These are phyloP conservation scores for Teleogryllus occipitalis DNA, from an alignment of 1,140 invertebrate genomes.

Conservation along the genomic window DNA sequence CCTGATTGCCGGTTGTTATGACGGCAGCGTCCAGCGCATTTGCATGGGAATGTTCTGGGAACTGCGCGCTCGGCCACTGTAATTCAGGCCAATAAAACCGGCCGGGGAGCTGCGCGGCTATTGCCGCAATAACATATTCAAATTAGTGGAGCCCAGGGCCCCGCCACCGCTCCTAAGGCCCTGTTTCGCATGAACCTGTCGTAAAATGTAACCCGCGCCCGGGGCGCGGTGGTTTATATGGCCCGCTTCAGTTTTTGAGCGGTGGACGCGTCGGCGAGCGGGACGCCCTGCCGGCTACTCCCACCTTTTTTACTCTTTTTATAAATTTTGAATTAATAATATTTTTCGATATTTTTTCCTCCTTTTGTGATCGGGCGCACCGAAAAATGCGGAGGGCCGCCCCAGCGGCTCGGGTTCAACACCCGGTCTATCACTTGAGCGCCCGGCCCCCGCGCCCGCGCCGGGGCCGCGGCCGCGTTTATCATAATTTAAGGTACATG, in stretches of 20 bases:
- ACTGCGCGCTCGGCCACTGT: neutral
- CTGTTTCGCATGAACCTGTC: conserved; percentile 3
- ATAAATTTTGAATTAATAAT: conserved; percentile 2
- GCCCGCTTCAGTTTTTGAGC: conserved; percentile 3
- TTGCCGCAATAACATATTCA: neutral
- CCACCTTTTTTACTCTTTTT: conserved; percentile 5
- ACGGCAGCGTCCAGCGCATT: neutral
- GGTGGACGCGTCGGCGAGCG: neutral
- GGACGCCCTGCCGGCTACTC: neutral
- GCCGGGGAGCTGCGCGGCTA: neutral
- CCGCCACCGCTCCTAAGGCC: neutral
- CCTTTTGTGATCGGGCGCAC: neutral
- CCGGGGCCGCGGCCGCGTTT: neutral
- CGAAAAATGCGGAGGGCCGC: neutral
- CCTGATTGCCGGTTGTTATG: conserved; percentile 2
- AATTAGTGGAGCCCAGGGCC: neutral
- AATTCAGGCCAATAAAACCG: conserved; percentile 4
- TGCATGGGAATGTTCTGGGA: conserved; percentile 3
- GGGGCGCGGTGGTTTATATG: neutral
- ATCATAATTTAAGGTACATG: conserved; percentile 1
- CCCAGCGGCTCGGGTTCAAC: neutral
- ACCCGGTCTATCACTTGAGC: neutral
- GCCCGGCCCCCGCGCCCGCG: too few species aligned
- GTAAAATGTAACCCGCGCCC: conserved; percentile 3
- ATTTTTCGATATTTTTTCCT: neutral